Evolutionary conservation across 2,888 invertebrate species (phyloP), one percentile per base, ranked within the genome.

Genomic region (Magallana nippona): DNA sequence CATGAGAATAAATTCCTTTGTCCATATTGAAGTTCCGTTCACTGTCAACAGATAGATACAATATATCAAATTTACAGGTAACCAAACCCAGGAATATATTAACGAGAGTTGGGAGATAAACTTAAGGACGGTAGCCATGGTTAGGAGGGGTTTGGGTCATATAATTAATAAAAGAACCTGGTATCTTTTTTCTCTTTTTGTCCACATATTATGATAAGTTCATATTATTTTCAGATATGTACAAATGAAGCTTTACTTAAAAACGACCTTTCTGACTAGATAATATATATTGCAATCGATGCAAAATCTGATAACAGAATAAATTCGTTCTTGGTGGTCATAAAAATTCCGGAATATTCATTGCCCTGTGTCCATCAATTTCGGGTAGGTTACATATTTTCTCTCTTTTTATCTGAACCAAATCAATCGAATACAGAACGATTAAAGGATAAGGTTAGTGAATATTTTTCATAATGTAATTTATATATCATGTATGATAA

Each of bases 11-110:
- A 71, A 15, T 22, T 15, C 32, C n/a, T 71, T 71, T 22, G 22
- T 32, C 19, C 32, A 71, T 71, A 71, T 71, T 27, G 71, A 71
- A 71, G 71, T 10, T 71, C 32, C 15, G 27, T 32, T 32, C 71
- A 22, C 22, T 27, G 27, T 63, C 22, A 63, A 63, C 63, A 27
- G 22, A 13, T 60, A 60, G 60, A 60, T 63, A 22, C 5, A 63
- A 22, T 13, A 27, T 63, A 27, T 63, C 19, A 27, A 63, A 63
- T 63, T 63, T 63, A 63, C 63, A 27, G 11, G 63, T 63, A 63
- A 63, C 63, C 27, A 22, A 22, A 27, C 1, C 27, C 10, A 19
- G 63, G 3, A 22, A 63, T 8, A 63, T 10, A 11, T 22, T 8
- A 15, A 22, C 27, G 63, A 63, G 27, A 63, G 27, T 60, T n/a